Percentiles rank a stretch among this genome's conserved stretches.
Conservation (phyloP, 2,888 invertebrate genomes). For the Autographa gamma region DNA sequence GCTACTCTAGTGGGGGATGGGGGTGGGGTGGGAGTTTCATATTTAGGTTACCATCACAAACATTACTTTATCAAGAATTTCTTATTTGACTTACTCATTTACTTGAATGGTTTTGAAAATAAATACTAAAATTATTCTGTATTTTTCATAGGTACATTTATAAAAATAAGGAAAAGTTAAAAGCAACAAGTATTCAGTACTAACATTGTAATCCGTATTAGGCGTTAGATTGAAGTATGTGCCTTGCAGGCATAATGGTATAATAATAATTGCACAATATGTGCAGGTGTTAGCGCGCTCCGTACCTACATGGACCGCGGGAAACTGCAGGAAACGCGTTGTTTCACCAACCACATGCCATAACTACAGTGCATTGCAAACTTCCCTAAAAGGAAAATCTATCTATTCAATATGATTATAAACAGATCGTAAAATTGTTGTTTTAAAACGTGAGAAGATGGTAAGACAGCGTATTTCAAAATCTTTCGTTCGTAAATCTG, state of each 20-base stretch:
- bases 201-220: constrained; percentile 1
- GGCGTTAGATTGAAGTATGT: constrained; percentile 12
- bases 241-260: constrained; percentile 33
- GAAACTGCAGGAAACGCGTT: constrained; percentile 36
- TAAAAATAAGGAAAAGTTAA: too few species aligned
- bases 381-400: background rate
- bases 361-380: background rate
- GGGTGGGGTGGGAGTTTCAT: background rate
- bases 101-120: too few species aligned
- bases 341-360: constrained; percentile 12
- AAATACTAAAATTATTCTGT: too few species aligned
- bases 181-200: background rate
- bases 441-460: background rate
- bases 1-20: background rate
- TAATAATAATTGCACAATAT: constrained; percentile 28
- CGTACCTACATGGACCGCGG: constrained; percentile 14
- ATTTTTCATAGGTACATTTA: too few species aligned
- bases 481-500: background rate
- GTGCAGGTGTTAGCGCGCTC: constrained; percentile 38
- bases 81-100: too few species aligned
- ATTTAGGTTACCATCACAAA: background rate
- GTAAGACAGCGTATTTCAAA: background rate
- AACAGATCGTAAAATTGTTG: background rate
- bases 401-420: background rate
- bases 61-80: too few species aligned